A percentile compares a stretch with the other conserved stretches of the same genome.
phyloP scores from a whole-genome alignment of 2,113 vertebrate species.

The Callipepla squamata region DNA sequence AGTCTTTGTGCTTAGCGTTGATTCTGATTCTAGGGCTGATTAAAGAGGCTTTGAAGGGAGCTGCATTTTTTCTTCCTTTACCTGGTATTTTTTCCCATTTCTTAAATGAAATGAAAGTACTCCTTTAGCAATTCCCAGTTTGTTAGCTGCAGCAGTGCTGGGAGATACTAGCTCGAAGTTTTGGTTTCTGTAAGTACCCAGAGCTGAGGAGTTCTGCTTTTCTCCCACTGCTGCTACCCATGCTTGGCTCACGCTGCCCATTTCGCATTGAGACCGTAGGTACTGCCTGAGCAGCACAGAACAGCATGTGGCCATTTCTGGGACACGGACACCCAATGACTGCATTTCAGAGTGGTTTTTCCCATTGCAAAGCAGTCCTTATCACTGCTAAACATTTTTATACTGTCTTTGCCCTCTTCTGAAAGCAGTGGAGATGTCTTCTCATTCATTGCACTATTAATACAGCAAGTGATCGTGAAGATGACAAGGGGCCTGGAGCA shows the following conservation, averaged over 20 bases:
- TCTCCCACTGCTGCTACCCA: rapidly evolving
- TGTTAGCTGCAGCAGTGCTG: not conserved
- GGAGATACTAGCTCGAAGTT: not conserved
- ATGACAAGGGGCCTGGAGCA: not conserved
- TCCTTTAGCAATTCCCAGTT: not conserved
- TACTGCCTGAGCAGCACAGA: not conserved
- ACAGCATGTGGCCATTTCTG: rapidly evolving
- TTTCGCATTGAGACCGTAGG: not conserved
- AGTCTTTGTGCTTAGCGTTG: constrained; percentile 20
- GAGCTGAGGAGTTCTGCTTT: not conserved
- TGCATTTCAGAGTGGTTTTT: not conserved
- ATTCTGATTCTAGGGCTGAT: constrained; percentile 46
- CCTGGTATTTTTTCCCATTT: not conserved
- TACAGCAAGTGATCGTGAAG: not conserved
- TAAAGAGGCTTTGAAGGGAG: constrained; percentile 47
- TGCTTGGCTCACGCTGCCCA: not conserved
- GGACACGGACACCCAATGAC: rapidly evolving
- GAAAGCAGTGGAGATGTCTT: not conserved
- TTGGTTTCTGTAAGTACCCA: not conserved
- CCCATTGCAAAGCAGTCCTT: not conserved
- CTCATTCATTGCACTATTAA: rapidly evolving
- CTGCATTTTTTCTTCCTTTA: not conserved
- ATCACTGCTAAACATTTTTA: not conserved
- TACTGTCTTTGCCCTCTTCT: not conserved
- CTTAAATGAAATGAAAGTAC: constrained; percentile 3